Evolutionary conservation across 2,888 invertebrate species (phyloP).

Genomic region (Linnaemya tessellans): DNA sequence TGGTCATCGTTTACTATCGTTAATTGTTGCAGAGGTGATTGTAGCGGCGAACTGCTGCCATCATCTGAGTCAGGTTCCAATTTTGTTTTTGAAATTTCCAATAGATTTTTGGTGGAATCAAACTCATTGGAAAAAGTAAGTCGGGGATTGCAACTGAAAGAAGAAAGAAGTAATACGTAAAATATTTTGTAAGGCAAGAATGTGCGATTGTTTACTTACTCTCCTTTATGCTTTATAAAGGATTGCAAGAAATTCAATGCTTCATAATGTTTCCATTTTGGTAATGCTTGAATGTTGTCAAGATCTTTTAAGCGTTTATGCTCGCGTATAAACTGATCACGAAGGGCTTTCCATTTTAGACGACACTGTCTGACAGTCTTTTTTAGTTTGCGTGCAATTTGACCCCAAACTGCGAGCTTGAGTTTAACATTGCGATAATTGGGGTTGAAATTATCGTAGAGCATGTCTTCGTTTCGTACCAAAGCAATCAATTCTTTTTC

Average conservation of each 20-base stretch:
- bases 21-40: slow-evolving; percentile 72
- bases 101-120: slow-evolving; percentile 74
- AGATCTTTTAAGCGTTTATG: slow-evolving; percentile 80
- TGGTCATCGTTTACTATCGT: slow-evolving; percentile 50
- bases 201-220: slow-evolving; percentile 73
- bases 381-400: slow-evolving; percentile 81
- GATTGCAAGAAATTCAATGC: slow-evolving; percentile 79
- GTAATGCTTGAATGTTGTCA: slow-evolving; percentile 75
- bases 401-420: slow-evolving; percentile 80
- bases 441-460: slow-evolving; percentile 79
- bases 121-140: slow-evolving; percentile 73
- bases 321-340: slow-evolving; percentile 81
- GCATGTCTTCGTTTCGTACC: slow-evolving; percentile 79
- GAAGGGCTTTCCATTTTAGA: slow-evolving; percentile 81
- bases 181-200: not conserved
- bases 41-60: slow-evolving; percentile 70
- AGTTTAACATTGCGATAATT: slow-evolving; percentile 80
- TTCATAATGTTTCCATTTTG: slow-evolving; percentile 82
- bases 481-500: slow-evolving; percentile 81
- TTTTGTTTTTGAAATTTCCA: slow-evolving; percentile 77
- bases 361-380: slow-evolving; percentile 81
- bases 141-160: slow-evolving; percentile 25
- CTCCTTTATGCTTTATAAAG: slow-evolving; percentile 79
- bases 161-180: not conserved
- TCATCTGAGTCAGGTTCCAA: slow-evolving; percentile 77